These are phyloP conservation scores for Cynaeus angustus DNA, from an alignment of 2,888 invertebrate genomes.

Conservation along the genomic window DNA sequence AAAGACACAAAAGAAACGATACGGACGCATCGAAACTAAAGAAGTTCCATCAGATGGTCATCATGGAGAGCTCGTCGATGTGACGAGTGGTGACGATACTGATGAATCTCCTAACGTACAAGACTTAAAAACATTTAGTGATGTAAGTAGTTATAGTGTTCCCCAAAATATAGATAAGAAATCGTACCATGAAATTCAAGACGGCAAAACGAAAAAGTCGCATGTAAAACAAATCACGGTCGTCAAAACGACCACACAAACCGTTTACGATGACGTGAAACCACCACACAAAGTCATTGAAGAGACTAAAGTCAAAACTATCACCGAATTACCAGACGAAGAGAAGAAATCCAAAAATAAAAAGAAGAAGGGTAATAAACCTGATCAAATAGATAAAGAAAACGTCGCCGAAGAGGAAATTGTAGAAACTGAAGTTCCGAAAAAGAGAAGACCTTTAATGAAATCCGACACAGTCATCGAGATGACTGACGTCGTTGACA, in stretches of 20 bases:
- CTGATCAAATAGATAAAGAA: constrained; percentile 42
- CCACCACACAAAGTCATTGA: constrained; percentile 52
- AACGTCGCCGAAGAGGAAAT: constrained; percentile 43
- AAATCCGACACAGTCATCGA: constrained; percentile 44
- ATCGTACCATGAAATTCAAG: constrained; percentile 57
- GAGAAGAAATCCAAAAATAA: constrained; percentile 55
- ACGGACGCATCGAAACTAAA: constrained; percentile 61
- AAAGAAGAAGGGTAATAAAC: constrained; percentile 54
- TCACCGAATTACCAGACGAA: constrained; percentile 60
- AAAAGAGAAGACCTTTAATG: constrained; percentile 51
- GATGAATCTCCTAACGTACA: constrained; percentile 57
- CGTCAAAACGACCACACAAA: constrained; percentile 56
- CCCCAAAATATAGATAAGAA: constrained; percentile 63
- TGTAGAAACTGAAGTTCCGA: constrained; percentile 26
- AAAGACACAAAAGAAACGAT: constrained; percentile 64
- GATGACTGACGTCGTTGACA: constrained; percentile 32
- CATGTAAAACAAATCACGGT: constrained; percentile 56
- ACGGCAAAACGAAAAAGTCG: constrained; percentile 52
- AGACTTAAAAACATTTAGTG: constrained; percentile 62
- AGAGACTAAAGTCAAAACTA: constrained; percentile 60
- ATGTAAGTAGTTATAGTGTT: constrained; percentile 57
- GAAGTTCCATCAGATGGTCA: constrained; percentile 57
- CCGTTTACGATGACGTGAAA: constrained; percentile 61
- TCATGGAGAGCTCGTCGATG: constrained; percentile 66
- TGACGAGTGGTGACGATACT: constrained; percentile 62